Evolutionary conservation across 2,888 invertebrate species (phyloP).

Genomic region (Calliscelio sp.): DNA sequence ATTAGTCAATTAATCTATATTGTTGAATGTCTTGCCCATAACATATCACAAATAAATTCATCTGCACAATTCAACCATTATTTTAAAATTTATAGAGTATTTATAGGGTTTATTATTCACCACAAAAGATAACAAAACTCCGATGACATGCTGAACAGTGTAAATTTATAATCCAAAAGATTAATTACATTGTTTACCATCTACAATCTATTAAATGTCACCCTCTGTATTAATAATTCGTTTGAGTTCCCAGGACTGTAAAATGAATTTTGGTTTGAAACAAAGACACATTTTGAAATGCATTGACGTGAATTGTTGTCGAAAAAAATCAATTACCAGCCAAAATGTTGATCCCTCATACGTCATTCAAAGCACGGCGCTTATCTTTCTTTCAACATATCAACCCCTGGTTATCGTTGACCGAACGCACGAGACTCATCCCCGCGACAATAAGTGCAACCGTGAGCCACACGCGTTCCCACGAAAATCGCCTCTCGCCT

Average conservation of each 20-base stretch:
- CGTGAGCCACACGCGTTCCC: slow-evolving; percentile 83
- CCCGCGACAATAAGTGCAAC: slow-evolving; percentile 70
- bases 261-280: slow-evolving; percentile 12
- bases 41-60: too few relatives aligned
- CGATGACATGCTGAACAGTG: too few relatives aligned
- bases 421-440: slow-evolving; percentile 78
- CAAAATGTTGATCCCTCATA: slow-evolving; percentile 65
- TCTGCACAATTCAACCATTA: too few relatives aligned
- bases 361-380: slow-evolving; percentile 62
- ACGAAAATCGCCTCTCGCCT: slow-evolving; percentile 81
- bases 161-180: too few relatives aligned
- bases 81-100: too few relatives aligned
- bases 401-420: slow-evolving; percentile 75
- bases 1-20: too few relatives aligned
- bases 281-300: slow-evolving; percentile 26
- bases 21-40: too few relatives aligned
- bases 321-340: slow-evolving; percentile 59
- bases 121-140: too few relatives aligned
- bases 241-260: slow-evolving; percentile 5
- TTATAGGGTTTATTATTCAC: too few relatives aligned
- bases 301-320: slow-evolving; percentile 3
- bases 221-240: neutral
- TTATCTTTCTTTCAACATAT: slow-evolving; percentile 69
- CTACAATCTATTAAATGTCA: too few relatives aligned
- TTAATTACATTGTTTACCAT: too few relatives aligned